phyloP scores from a whole-genome alignment of 2,888 invertebrate species.

The Brachynemurus nebulosus region DNA sequence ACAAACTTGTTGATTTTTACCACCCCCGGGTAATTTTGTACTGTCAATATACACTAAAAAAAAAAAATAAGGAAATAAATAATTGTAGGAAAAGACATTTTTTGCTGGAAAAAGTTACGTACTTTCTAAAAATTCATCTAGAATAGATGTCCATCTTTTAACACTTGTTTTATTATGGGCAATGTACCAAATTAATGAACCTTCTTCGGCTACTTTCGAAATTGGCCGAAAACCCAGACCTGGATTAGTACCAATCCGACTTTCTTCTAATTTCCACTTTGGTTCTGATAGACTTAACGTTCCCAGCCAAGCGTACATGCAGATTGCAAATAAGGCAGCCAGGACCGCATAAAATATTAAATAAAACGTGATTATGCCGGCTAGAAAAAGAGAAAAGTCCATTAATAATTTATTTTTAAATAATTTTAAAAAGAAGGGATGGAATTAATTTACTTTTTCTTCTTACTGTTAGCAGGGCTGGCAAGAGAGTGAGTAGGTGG shows the following conservation, averaged over 20 bases:
- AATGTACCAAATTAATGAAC: conserved; percentile 46
- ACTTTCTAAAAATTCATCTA: conserved; percentile 45
- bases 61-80: not conserved
- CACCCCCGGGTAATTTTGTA: conserved; percentile 28
- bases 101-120: conserved; percentile 22
- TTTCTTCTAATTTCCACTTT: conserved; percentile 56
- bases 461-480: too few relatives aligned
- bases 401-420: too few relatives aligned
- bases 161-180: conserved; percentile 36
- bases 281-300: conserved; percentile 57
- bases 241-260: conserved; percentile 57
- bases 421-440: too few relatives aligned
- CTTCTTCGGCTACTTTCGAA: conserved; percentile 36
- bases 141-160: conserved; percentile 37
- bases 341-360: conserved; percentile 72
- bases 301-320: conserved; percentile 67
- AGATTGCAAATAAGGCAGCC: conserved; percentile 71
- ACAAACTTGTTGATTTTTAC: conserved; percentile 40
- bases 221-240: conserved; percentile 54
- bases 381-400: too few relatives aligned
- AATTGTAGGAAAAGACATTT: too few relatives aligned
- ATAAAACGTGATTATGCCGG: conserved; percentile 78
- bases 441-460: too few relatives aligned
- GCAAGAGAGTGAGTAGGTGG: too few relatives aligned
- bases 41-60: conserved; percentile 31